Conservation (phyloP, 53 echinoderm and acorn worm species). For the Apostichopus leukothele region DNA sequence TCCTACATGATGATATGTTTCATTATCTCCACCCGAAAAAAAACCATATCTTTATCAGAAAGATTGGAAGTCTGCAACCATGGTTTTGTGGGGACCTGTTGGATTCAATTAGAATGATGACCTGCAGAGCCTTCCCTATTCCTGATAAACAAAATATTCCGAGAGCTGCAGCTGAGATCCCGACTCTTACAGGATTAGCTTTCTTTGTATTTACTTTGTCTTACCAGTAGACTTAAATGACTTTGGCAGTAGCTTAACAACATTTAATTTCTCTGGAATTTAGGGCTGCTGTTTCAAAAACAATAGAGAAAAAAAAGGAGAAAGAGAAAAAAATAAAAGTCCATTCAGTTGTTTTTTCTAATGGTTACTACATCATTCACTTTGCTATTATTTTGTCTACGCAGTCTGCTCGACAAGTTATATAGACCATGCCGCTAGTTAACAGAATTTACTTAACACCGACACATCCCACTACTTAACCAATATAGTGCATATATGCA, state of each 20-base stretch:
- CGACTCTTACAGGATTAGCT: slow-evolving; percentile 1
- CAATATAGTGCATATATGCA: no score
- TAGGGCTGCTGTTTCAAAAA: not conserved
- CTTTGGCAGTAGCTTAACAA: not conserved
- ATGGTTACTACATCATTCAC: no score
- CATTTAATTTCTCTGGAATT: not conserved
- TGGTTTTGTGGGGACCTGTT: slow-evolving; percentile 35
- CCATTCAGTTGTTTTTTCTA: no score
- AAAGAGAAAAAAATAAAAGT: no score
- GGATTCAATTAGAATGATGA: slow-evolving; percentile 41
- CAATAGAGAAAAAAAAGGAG: not conserved
- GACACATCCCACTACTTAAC: no score
- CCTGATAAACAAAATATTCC: slow-evolving; percentile 19
- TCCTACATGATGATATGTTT: slow-evolving; percentile 27
- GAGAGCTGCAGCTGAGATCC: not conserved
- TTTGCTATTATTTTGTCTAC: no score
- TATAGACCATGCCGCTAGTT: no score
- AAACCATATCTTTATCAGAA: not conserved
- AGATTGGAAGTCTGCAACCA: slow-evolving; percentile 23
- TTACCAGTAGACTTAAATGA: not conserved
- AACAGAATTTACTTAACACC: no score
- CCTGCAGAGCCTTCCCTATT: slow-evolving; percentile 15
- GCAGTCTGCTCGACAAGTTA: no score
- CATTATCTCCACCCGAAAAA: slow-evolving; percentile 16
- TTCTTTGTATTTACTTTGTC: not conserved